These are phyloP conservation scores for Monochamus alternatus DNA, from an alignment of 2,888 invertebrate genomes.

Conservation along the genomic window DNA sequence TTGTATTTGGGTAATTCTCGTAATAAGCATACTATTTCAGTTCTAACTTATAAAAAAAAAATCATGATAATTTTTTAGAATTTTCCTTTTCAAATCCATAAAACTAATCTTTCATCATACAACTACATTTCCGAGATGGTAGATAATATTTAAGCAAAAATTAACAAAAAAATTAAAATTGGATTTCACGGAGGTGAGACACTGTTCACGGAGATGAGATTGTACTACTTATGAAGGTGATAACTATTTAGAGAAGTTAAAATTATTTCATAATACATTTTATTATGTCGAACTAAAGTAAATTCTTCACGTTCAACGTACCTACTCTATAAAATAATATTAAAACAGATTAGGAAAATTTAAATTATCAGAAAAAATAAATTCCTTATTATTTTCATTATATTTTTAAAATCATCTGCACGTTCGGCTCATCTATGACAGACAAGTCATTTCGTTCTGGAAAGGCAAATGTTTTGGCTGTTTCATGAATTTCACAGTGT, in stretches of 20 bases:
- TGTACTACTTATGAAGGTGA: not conserved
- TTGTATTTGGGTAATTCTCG: too few relatives aligned
- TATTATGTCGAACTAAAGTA: not conserved
- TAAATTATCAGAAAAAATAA: not conserved
- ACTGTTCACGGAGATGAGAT: not conserved
- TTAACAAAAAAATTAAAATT: not conserved
- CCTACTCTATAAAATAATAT: not conserved
- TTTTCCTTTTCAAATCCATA: too few relatives aligned
- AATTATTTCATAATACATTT: not conserved
- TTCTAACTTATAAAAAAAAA: too few relatives aligned
- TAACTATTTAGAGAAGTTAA: not conserved
- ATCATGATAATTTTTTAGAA: too few relatives aligned
- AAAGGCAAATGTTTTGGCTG: not conserved
- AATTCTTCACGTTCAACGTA: not conserved
- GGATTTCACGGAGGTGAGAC: not conserved
- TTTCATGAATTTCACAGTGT: slow-evolving; percentile 2
- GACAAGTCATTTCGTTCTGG: not conserved
- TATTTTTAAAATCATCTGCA: not conserved
- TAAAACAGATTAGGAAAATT: not conserved
- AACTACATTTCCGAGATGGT: too few relatives aligned
- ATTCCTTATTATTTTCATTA: not conserved
- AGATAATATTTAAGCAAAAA: too few relatives aligned
- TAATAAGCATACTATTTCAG: too few relatives aligned
- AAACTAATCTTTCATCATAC: too few relatives aligned
- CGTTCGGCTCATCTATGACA: not conserved